Conservation (phyloP, 1,140 invertebrate species). For the Caenorhabditis inopinata region DNA sequence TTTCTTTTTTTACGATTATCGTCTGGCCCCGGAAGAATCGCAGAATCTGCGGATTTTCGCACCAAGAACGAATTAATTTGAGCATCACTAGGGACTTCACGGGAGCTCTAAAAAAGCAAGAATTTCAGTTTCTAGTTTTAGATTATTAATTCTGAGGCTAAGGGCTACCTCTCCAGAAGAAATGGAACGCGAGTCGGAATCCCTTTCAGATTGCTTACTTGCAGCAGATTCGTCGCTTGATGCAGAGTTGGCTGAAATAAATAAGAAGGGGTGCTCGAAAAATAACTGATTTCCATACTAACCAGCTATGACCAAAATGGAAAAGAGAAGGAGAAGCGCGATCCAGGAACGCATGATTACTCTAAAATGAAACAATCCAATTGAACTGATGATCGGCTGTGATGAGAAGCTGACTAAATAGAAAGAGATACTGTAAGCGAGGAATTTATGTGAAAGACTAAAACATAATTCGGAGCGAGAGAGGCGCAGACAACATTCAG, state of each 20-base stretch:
- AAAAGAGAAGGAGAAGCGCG: not conserved
- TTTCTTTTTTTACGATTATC: not conserved
- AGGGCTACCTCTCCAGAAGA: not conserved
- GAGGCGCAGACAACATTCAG: too few relatives aligned
- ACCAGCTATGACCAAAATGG: not conserved
- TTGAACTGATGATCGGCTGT: not conserved
- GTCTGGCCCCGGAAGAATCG: not conserved
- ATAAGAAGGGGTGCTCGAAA: too few relatives aligned
- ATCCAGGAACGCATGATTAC: not conserved
- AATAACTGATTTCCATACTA: not conserved
- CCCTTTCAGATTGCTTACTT: not conserved
- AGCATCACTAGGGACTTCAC: not conserved
- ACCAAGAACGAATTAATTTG: not conserved
- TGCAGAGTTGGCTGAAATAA: not conserved
- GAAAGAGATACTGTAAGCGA: not conserved
- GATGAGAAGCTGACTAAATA: constrained; percentile 11
- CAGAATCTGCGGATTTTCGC: not conserved
- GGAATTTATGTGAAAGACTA: too few relatives aligned
- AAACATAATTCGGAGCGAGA: too few relatives aligned
- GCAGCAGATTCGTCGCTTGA: not conserved
- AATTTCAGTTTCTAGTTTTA: not conserved
- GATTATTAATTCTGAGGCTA: too few relatives aligned
- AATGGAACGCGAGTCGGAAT: not conserved
- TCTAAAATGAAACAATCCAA: not conserved
- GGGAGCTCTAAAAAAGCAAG: not conserved